Conservation (phyloP, 1,140 invertebrate genomes). For the Neuroterus valhalla region DNA sequence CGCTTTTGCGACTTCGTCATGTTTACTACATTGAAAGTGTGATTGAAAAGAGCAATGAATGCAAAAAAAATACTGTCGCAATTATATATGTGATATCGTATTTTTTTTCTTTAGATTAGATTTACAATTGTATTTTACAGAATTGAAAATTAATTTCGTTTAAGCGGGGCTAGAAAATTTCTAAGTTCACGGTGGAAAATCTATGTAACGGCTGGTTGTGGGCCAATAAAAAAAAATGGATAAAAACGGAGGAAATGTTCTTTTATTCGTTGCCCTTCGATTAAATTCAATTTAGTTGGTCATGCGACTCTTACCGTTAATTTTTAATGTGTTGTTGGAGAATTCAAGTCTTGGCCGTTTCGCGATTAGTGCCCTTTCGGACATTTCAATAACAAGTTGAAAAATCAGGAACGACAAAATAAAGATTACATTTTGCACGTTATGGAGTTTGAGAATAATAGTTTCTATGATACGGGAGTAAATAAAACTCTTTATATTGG, state of each 20-base stretch:
- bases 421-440: constrained; percentile 18
- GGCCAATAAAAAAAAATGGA: constrained; percentile 65
- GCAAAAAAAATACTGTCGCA: constrained; percentile 36
- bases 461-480: constrained; percentile 24
- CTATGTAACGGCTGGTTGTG: constrained; percentile 67
- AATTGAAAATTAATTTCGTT: constrained; percentile 34
- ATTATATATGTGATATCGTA: constrained; percentile 51
- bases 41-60: neutral
- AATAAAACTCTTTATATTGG: constrained; percentile 46
- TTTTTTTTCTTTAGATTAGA: constrained; percentile 50
- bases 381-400: constrained; percentile 12
- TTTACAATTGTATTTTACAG: constrained; percentile 47
- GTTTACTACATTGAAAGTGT: neutral
- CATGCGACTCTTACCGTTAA: constrained; percentile 40
- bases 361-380: constrained; percentile 23
- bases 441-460: neutral
- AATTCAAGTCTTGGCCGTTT: neutral
- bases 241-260: constrained; percentile 27
- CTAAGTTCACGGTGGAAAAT: constrained; percentile 55
- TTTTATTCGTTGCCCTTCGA: constrained; percentile 27
- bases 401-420: constrained; percentile 9
- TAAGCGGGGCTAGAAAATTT: constrained; percentile 41
- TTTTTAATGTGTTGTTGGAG: constrained; percentile 63
- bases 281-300: constrained; percentile 29
- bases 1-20: neutral